Evolutionary conservation across 1,140 invertebrate genomes (phyloP), one percentile per base, ranked within the genome.

Genomic region (Hyles vespertilio): DNA sequence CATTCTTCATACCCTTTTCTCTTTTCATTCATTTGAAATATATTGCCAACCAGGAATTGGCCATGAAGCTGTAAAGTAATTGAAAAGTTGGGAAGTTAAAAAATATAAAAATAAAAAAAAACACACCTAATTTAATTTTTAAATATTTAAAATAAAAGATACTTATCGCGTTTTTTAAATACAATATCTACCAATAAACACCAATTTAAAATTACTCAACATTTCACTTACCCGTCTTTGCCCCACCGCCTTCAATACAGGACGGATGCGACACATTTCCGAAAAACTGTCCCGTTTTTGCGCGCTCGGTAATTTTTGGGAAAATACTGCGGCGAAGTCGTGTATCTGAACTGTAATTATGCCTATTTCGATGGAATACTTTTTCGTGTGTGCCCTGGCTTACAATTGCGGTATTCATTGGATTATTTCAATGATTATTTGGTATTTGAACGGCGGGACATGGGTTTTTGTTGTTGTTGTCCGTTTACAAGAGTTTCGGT

Each of bases 321-420:
- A 82, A 86, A 81, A 79, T 71, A 67, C 61, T 71, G 68, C 60
- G 51, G 55, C 63, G 59, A 22, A 22, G 22, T 22, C 22, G 22
- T 22, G 22, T 22, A 22, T 61, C 63, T 62, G 67, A 66, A 65
- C 65, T 72, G 77, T 81, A 86, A 86, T 86, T 86, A 86, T 79
- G 69, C 79, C 73, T 84, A 86, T 86, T 86, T 83, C 65, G 80
- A 84, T 83, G 61, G 72, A 62, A 58, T 58, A 67, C 71, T 78
- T 80, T 84, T 86, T 86, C 46, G 36, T 40, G 5, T 1, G 36
- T 40, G 22, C 22, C 22, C 22, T 22, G 22, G 22, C 22, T 22
- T 40, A 8, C 36, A 40, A 40, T 40, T 40, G 36, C 8, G 22
- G 22, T 22, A 8, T 40, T 40, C 36, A 40, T 40, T 22, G 22